Conservation (phyloP, 2,888 invertebrate genomes). For the Taphrorychus bicolor region DNA sequence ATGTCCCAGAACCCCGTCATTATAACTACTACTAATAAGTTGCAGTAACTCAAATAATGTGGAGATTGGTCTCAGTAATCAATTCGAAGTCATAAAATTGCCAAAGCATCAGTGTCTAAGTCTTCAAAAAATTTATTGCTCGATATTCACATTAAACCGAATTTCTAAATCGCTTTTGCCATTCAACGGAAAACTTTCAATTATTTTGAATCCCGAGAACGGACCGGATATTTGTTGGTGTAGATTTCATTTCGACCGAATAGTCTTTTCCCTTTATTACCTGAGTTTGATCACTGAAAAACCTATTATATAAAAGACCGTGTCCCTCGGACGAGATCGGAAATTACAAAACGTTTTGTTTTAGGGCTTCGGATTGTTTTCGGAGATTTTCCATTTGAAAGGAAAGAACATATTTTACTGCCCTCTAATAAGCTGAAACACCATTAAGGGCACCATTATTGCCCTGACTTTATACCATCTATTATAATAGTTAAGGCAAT, state of each 20-base stretch:
- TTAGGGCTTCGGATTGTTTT: conserved; percentile 9
- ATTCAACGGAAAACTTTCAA: conserved; percentile 16
- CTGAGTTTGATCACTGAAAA: conserved; percentile 34
- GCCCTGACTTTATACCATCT: no score
- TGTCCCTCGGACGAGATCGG: conserved; percentile 25
- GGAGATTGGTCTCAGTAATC: neutral
- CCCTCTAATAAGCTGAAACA: no score
- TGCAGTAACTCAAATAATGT: neutral
- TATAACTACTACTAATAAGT: no score
- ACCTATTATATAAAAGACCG: conserved; percentile 31
- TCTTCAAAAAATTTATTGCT: neutral
- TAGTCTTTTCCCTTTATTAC: conserved; percentile 35
- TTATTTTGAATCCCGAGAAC: conserved; percentile 7
- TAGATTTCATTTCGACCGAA: conserved; percentile 30
- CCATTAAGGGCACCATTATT: no score
- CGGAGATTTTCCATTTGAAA: neutral
- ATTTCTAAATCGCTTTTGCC: conserved; percentile 10
- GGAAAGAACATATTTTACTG: neutral
- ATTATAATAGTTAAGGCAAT: no score
- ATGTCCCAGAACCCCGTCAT: no score
- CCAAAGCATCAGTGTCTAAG: neutral
- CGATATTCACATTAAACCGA: conserved; percentile 2
- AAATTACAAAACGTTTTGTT: conserved; percentile 33
- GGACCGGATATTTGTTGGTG: conserved; percentile 33
- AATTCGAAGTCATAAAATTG: neutral